Base-by-base conservation (phyloP, 2,888 invertebrate species). In the Drosophila merina region DNA sequence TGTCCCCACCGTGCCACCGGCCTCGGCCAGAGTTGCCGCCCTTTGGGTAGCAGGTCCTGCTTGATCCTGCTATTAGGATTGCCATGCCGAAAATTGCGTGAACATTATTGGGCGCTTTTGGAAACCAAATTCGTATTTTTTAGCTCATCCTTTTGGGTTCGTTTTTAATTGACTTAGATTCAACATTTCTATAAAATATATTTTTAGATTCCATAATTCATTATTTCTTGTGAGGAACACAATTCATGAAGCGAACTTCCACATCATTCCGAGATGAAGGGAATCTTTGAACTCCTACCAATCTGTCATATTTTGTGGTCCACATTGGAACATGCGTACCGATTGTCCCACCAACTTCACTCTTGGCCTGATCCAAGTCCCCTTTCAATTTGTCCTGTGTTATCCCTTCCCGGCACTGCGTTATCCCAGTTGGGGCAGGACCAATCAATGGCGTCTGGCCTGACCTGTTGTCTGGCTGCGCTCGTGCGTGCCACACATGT, bases 401-500 rank as follows among this genome's bases (percentile, higher is more conserved):
- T 45, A 52, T 51, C 52, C 64, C 51, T 51, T 63, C n/a, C 36
- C 38, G 9, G 62, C 48, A 7, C 58, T 26, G 51, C 25, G 30
- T 10, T 31, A 31, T 49, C 44, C 63, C 62, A 5, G 49, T 63
- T 82, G 70, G 72, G 66, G 63, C 74, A 83, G 76, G 76, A 52
- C 73, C 77, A 81, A 86, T 81, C 80, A 83, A 79, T 81, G 77
- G 57, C 52, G 49, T 50, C 44, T 72, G 40, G 28, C 33, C 56
- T 25, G 68, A 67, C 38, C 49, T 62, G 40, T 28, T 40, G 49
- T 63, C 36, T 57, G 69, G 60, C 52, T 47, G 52, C 56, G 66
- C 66, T 62, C 66, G 75, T 80, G 79, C 69, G 68, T 76, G 70
- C 68, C 77, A 85, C 87, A 82, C 76, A 85, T 82, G 84, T 83